Evolutionary conservation across 30 jellyfish, hydroid and myxozoan species (phyloP).

Genomic region (Calvadosia cruxmelitensis): DNA sequence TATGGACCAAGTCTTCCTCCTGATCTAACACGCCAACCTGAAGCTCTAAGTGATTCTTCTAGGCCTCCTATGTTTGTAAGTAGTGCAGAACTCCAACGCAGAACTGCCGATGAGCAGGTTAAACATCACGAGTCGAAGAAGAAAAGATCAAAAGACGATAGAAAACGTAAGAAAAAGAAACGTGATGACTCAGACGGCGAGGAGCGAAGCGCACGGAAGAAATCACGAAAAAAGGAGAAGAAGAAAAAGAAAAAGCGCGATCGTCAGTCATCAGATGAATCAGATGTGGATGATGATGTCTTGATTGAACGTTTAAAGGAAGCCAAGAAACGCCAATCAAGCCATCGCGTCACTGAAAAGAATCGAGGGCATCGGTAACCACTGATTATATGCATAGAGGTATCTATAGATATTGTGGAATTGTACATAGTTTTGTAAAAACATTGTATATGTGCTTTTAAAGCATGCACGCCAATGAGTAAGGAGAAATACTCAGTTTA

Average conservation of each 20-base stretch:
- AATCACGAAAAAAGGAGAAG: slow-evolving; percentile 6
- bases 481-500: no score
- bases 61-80: background rate
- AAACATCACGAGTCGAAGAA: background rate
- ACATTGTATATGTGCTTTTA: no score
- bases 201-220: background rate
- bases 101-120: background rate
- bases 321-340: background rate
- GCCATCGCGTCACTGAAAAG: no score
- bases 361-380: no score
- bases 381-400: no score
- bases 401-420: no score
- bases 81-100: background rate
- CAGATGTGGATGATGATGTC: slow-evolving; percentile 4
- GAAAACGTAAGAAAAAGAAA: background rate
- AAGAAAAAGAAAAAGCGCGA: background rate
- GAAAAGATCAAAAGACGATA: background rate
- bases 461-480: no score
- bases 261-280: background rate
- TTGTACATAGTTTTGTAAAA: no score
- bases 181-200: no score
- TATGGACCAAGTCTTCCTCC: background rate
- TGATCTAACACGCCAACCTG: background rate
- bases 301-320: background rate
- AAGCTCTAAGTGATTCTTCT: background rate